Conservation (phyloP, 2,797 vertebrate genomes). For the Emys orbicularis region DNA sequence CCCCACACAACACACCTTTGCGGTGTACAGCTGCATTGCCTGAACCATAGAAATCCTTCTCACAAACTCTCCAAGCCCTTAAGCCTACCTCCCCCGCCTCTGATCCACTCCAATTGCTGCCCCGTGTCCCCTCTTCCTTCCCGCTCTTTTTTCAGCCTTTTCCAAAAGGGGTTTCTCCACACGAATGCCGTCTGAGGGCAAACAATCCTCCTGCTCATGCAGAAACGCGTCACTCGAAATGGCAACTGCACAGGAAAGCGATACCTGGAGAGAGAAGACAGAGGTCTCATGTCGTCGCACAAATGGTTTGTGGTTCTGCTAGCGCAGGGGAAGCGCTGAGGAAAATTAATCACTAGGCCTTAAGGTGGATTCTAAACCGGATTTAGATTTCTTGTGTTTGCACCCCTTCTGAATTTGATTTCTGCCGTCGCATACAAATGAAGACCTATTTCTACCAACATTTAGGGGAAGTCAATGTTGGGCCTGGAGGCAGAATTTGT, state of each 20-base stretch:
- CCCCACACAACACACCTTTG: not conserved
- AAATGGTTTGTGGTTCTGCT: not conserved
- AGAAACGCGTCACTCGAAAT: not conserved
- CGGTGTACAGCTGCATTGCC: not conserved
- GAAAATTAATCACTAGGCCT: no score
- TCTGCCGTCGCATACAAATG: not conserved
- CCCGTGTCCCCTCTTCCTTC: not conserved
- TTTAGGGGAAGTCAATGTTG: not conserved
- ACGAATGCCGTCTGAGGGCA: not conserved
- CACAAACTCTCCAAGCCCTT: not conserved
- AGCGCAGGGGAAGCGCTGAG: not conserved
- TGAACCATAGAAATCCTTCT: not conserved
- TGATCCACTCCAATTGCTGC: not conserved
- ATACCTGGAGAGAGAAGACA: not conserved
- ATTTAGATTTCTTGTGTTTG: not conserved
- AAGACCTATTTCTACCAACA: not conserved
- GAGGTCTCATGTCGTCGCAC: not conserved
- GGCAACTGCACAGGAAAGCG: not conserved
- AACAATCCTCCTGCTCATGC: not conserved
- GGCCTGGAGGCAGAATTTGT: not conserved
- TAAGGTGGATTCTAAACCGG: no score
- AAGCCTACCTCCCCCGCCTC: not conserved
- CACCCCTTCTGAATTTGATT: not conserved
- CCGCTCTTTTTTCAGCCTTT: not conserved
- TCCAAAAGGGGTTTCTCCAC: not conserved